Evolutionary conservation across 2,113 vertebrate genomes (phyloP), one percentile per base, ranked within the genome.

Genomic region (Nothoprocta pentlandii): DNA sequence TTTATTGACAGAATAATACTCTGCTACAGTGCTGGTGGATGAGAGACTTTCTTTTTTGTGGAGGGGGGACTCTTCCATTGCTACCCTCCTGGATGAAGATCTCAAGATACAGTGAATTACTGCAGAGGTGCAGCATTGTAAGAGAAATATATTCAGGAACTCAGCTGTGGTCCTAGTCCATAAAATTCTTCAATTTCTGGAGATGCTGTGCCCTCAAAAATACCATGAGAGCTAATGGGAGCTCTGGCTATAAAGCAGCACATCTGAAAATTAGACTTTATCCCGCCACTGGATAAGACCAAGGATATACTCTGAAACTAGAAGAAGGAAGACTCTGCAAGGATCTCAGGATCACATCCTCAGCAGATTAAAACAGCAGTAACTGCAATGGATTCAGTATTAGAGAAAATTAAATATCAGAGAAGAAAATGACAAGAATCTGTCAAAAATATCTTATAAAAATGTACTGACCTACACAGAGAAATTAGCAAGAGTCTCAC

Each of bases 1-100:
- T 89, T 76, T 76, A 91, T 89, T 93, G 94, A 95, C 85, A 96
- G 94, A 96, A 93, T 91, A 96, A 96, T 94, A 69, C 30, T 90
- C 58, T 80, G 23, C 88, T 77, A 71, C 88, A 90, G 47, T 89
- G 80, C 53, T 66, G 66, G 56, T n/a, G 25, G 67, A 80, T 32
- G 53, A 82, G 80, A 77, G 75, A 64, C 90, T 95, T 94, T 95
- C 51, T 23, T 92, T 85, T 79, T 62, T 12, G 89, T 64, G 41
- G n/a, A 64, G 61, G 68, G 74, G 51, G 83, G 47, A 26, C 23
- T 71, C 30, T 92, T 78, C 85, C 66, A 47, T n/a, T 69, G 44
- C 76, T 87, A 73, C 69, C 53, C 62, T 94, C n/a, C 75, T 90
- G 83, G 13, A 73, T 23, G n/a, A 75, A 79, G 78, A 86, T 76